Conservation (phyloP, 2,797 vertebrate species). For the Natrix natrix region DNA sequence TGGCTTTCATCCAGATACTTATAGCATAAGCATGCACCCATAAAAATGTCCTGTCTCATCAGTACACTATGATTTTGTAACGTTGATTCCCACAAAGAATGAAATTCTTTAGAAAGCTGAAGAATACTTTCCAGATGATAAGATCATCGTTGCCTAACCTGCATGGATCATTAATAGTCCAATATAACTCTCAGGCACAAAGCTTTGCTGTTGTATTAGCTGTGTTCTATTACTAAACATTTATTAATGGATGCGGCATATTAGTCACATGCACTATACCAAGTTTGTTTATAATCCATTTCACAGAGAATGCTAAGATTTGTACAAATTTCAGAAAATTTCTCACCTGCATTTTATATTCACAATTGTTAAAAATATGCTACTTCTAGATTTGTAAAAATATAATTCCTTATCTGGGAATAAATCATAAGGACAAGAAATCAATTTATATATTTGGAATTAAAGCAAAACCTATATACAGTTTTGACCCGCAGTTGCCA, state of each 20-base stretch:
- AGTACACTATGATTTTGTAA: neutral
- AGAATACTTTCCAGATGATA: neutral
- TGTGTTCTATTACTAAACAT: neutral
- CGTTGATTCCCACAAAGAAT: neutral
- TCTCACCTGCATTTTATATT: neutral
- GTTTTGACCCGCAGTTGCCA: neutral
- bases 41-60: neutral
- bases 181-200: neutral
- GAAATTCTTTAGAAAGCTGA: neutral
- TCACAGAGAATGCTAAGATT: neutral
- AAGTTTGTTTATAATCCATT: neutral
- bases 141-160: neutral
- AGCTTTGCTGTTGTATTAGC: neutral
- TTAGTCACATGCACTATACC: neutral
- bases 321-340: neutral
- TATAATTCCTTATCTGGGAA: neutral
- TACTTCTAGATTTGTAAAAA: neutral
- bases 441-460: neutral
- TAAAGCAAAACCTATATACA: neutral
- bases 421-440: neutral
- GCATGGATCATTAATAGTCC: neutral
- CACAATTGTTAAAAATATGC: neutral
- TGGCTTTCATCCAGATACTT: neutral
- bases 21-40: neutral
- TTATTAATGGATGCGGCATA: neutral